phyloP scores from a whole-genome alignment of 2,797 vertebrate genomes.

The Microchirus variegatus region DNA sequence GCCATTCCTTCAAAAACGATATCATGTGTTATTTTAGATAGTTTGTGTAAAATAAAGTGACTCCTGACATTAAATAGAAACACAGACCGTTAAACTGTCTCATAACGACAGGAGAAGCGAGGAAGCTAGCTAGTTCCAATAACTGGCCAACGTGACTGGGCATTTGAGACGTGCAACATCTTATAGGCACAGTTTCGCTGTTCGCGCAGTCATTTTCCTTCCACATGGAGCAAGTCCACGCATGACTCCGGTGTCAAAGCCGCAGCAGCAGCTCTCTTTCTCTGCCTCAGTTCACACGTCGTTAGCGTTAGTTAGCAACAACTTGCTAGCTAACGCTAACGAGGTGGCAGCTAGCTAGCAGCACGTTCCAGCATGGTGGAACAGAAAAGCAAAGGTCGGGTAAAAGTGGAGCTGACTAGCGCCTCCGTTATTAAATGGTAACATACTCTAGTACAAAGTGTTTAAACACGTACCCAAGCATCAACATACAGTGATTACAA shows the following conservation, averaged over 20 bases:
- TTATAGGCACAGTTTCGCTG: rapidly evolving
- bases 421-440: neutral
- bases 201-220: rapidly evolving
- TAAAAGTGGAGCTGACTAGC: neutral
- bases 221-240: rapidly evolving
- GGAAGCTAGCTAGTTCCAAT: slow-evolving; percentile 8
- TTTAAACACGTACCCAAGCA: neutral
- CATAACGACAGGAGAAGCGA: neutral
- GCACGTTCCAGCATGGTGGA: slow-evolving; percentile 56
- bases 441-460: rapidly evolving
- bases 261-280: too few species aligned
- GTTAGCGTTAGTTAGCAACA: slow-evolving; percentile 23
- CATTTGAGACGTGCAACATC: neutral
- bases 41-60: too few species aligned
- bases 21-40: too few species aligned
- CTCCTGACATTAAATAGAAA: too few species aligned
- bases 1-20: too few species aligned
- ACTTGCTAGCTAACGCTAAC: slow-evolving; percentile 27
- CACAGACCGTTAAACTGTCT: neutral
- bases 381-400: slow-evolving; percentile 2
- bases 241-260: rapidly evolving
- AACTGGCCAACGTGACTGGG: slow-evolving; percentile 31
- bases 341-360: slow-evolving; percentile 42
- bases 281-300: neutral
- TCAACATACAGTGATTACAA: neutral